Evolutionary conservation across 2,113 vertebrate genomes (phyloP), one percentile per base, ranked within the genome.

Genomic region (Helogale parvula): DNA sequence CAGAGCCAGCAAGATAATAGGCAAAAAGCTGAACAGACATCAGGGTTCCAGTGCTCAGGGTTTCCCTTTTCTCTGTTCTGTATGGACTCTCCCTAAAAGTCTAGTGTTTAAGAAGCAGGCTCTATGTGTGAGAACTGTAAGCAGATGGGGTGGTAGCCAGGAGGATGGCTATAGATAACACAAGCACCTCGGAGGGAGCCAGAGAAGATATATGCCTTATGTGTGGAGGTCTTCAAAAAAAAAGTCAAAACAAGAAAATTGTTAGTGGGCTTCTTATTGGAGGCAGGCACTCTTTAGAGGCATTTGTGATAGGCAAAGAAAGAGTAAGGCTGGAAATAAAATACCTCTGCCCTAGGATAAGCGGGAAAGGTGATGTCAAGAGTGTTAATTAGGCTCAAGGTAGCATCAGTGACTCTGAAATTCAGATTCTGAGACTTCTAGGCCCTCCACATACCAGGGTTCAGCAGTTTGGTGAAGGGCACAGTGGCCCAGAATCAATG

Each of bases 301-400:
- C 8, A 27, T 94, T 88, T 13, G 3, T 72, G 45, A 79, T 84
- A 52, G 5, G 23, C 80, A 88, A 71, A 88, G 27, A 85, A 94
- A 95, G 33, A 94, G 14, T 71, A 90, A 90, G n/a, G 14, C 35
- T 90, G 2, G 52, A 96, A 91, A 33, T 89, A 77, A 92, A 97
- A 83, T 89, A 86, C 65, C 92, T 74, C 66, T 96, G 66, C 87
- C n/a, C 45, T 74, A 63, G 71, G 33, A 89, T 89, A 38, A 93
- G 31, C 33, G 6, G 27, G 63, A 79, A 79, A 89, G 57, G 23
- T 79, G 47, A 45, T 89, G n/a, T 50, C 38, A 82, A 86, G 33
- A 80, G 31, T 31, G 19, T 71, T 76, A 92, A 0, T 68, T 72
- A 21, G 17, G 3, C 77, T 94, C 29, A 33, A 38, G 41, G 66